A percentile compares a stretch with the other conserved stretches of the same genome.
Conservation (phyloP, 2,888 invertebrate species). For the Trichogramma dendrolimi region DNA sequence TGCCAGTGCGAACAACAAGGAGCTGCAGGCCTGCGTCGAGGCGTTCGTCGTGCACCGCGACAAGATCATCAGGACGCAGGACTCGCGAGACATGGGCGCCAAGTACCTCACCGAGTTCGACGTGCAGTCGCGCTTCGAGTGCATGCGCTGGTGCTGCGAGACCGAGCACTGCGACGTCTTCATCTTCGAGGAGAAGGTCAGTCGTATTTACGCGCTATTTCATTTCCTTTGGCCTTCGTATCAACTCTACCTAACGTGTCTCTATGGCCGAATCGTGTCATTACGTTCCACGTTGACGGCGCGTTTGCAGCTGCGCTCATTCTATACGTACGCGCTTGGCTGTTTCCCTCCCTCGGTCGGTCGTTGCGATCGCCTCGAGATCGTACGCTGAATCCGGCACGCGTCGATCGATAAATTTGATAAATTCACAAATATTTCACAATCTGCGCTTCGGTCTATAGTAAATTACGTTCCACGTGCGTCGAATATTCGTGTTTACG, state of each 20-base stretch:
- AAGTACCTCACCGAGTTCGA: conserved; percentile 83
- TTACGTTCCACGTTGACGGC: too few species aligned
- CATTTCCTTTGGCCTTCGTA: not conserved
- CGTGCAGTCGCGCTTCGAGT: conserved; percentile 75
- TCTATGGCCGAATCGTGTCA: too few species aligned
- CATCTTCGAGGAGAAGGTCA: conserved; percentile 86
- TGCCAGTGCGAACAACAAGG: conserved; percentile 51
- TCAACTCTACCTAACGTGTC: too few species aligned
- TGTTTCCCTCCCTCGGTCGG: not conserved
- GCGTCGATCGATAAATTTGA: too few species aligned
- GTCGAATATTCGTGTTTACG: not conserved
- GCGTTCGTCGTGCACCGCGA: conserved; percentile 82
- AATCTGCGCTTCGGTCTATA: not conserved
- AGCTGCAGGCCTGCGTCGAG: conserved; percentile 66
- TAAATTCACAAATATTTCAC: too few species aligned
- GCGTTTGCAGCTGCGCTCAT: too few species aligned
- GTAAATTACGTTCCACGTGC: not conserved
- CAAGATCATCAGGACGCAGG: conserved; percentile 86
- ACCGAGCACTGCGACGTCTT: conserved; percentile 85
- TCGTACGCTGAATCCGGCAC: too few species aligned
- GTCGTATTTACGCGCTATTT: not conserved
- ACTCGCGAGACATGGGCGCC: conserved; percentile 83
- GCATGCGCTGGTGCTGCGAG: conserved; percentile 81
- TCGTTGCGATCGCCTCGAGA: too few species aligned
- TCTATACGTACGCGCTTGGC: not conserved